Conservation (phyloP, 64 coral and sea anemone genomes). For the Hydrozoanthus tunicans region DNA sequence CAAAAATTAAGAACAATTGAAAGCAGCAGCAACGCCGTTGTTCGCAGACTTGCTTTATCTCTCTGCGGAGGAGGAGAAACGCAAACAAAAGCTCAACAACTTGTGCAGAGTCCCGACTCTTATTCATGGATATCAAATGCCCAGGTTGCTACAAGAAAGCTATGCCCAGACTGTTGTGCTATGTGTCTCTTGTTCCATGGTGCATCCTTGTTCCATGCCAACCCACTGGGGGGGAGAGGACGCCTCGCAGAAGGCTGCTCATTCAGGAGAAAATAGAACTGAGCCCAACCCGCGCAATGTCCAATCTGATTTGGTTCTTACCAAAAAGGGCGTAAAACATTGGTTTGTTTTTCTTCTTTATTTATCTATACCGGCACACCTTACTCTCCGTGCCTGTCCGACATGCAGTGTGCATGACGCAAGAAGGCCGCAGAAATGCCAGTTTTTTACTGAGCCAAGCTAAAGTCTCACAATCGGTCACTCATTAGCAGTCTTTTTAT, state of each 20-base stretch:
- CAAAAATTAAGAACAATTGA: no score
- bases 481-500: no score
- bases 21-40: slow-evolving; percentile 7
- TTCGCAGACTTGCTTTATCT: slow-evolving; percentile 97
- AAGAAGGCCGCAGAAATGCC: no score
- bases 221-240: slow-evolving; percentile 89
- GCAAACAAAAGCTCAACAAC: slow-evolving; percentile 93
- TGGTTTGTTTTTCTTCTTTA: no score
- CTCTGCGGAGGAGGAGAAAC: slow-evolving; percentile 88
- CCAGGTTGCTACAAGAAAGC: slow-evolving; percentile 99
- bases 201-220: slow-evolving; percentile 64
- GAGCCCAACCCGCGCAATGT: slow-evolving; percentile 56
- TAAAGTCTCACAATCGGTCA: no score
- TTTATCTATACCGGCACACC: no score
- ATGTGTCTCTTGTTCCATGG: slow-evolving; percentile 96
- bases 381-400: no score
- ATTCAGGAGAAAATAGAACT: slow-evolving; percentile 98
- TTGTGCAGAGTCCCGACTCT: slow-evolving; percentile 96
- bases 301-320: not conserved
- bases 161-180: slow-evolving; percentile 97
- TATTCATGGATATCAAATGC: slow-evolving; percentile 99
- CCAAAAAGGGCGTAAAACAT: no score
- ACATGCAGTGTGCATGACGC: no score
- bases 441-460: no score
- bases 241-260: slow-evolving; percentile 98